Conservation (phyloP, 2,113 vertebrate genomes). For the Dasypus novemcinctus region DNA sequence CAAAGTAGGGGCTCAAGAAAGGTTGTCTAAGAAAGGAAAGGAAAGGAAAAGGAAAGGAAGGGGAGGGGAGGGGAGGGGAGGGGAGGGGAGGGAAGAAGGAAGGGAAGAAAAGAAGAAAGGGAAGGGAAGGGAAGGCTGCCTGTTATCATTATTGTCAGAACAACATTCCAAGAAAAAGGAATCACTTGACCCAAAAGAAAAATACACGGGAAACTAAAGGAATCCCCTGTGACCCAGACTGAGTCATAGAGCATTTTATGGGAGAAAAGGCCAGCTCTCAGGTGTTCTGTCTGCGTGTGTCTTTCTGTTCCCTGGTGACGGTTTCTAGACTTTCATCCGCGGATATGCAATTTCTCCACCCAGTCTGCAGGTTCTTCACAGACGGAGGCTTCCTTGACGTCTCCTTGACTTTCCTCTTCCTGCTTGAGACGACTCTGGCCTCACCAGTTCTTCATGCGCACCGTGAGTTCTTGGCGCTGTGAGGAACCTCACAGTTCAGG, state of each 20-base stretch:
- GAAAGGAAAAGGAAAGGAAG: too few species aligned
- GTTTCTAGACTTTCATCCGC: background rate
- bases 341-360: background rate
- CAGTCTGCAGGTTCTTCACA: too few species aligned
- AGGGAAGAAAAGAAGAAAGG: too few species aligned
- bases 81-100: too few species aligned
- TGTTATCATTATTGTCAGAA: background rate
- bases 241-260: rapidly evolving
- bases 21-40: too few species aligned
- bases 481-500: too few species aligned
- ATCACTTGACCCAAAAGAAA: background rate
- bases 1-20: too few species aligned
- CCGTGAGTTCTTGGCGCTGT: background rate
- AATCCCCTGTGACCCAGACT: background rate
- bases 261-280: background rate
- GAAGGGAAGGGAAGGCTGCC: too few species aligned
- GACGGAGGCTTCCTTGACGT: too few species aligned
- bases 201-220: background rate
- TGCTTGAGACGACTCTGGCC: background rate
- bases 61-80: too few species aligned
- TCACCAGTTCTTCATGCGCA: background rate
- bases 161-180: background rate
- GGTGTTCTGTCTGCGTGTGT: too few species aligned
- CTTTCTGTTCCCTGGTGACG: background rate
- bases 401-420: background rate